Evolutionary conservation across 2,797 vertebrate genomes (phyloP).

Genomic region (Enteromius argenteus): DNA sequence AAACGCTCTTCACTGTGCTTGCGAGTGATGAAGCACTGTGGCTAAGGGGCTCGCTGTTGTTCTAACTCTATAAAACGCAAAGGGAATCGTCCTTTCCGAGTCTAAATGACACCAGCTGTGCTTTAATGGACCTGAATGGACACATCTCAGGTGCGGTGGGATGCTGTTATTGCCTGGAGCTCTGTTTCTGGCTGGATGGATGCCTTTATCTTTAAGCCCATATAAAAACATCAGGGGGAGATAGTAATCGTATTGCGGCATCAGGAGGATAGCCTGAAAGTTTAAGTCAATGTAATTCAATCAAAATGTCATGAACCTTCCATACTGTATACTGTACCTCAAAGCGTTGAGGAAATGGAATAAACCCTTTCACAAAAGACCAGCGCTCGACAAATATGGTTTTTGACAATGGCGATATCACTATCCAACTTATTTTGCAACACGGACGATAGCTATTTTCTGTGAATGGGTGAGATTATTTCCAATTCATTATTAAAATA

Average conservation of each 20-base stretch:
- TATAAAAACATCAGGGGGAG: constrained; percentile 41
- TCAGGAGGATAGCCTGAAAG: constrained; percentile 36
- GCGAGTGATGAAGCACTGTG: constrained; percentile 16
- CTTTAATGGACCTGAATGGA: constrained; percentile 54
- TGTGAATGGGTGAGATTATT: not conserved
- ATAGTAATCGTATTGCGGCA: constrained; percentile 27
- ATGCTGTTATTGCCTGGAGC: constrained; percentile 40
- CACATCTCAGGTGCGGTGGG: constrained; percentile 47
- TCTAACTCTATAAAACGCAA: constrained; percentile 26
- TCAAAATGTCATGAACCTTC: constrained; percentile 28
- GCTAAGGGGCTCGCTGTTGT: constrained; percentile 31
- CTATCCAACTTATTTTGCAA: not conserved
- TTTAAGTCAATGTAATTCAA: constrained; percentile 51
- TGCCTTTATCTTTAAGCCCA: constrained; percentile 45
- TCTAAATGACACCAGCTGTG: constrained; percentile 52
- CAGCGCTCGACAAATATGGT: not conserved
- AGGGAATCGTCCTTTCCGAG: constrained; percentile 23
- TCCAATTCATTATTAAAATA: not conserved
- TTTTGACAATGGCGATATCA: not conserved
- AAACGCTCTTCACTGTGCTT: constrained; percentile 8
- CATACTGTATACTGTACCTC: not conserved
- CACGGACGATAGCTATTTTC: not conserved
- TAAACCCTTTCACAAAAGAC: constrained; percentile 13
- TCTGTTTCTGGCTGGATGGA: constrained; percentile 43
- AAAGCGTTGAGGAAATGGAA: constrained; percentile 39